Base-by-base conservation (phyloP, 2,888 invertebrate genomes). In the Scaeva pyrastri region DNA sequence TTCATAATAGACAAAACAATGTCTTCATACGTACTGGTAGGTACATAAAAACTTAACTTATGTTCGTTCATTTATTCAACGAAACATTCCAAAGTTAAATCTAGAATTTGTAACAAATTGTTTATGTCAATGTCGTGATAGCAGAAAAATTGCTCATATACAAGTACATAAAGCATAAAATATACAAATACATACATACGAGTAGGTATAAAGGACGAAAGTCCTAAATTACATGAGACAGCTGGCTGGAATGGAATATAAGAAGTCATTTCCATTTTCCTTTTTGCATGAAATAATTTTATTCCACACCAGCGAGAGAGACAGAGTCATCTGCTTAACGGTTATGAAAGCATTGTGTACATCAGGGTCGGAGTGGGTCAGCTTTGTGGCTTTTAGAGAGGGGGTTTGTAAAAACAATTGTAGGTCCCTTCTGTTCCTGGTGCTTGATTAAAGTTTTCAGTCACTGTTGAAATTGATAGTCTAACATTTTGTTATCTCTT, bases 221-320 rank as follows among this genome's bases (percentile, higher is more conserved):
- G 45, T 45, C 12, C 23, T 62, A 66, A 75, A 80, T 75, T 45
- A 52, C 43, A 55, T 81, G 81, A 48, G 48, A 70, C 82, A 77
- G 68, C 76, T 62, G 73, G 41, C 48, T 60, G 56, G 66, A 23
- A 48, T 31, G 31, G 31, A 31, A 31, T 31, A 31, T 50, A 85
- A 85, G 71, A 45, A 72, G 64, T 39, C 64, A 85, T 85, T 85
- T 70, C 75, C 68, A 68, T 68, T 68, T 68, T 52, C 68, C 23
- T 31, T 39, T 68, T 50, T 21, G 36, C 36, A 39, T 39, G 10
- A 41, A 70, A 70, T 85, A 80, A 85, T 80, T 75, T 85, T 56
- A 72, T 72, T 76, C 58, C 26, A 48, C 50, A 58, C 31, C 7
- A 19, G 19, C 19, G 50, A 11, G 39, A 11, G 21, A 6, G 4